Evolutionary conservation across 2,888 invertebrate species (phyloP), one percentile per base, ranked within the genome.

Genomic region (Eristalinus aeneus): DNA sequence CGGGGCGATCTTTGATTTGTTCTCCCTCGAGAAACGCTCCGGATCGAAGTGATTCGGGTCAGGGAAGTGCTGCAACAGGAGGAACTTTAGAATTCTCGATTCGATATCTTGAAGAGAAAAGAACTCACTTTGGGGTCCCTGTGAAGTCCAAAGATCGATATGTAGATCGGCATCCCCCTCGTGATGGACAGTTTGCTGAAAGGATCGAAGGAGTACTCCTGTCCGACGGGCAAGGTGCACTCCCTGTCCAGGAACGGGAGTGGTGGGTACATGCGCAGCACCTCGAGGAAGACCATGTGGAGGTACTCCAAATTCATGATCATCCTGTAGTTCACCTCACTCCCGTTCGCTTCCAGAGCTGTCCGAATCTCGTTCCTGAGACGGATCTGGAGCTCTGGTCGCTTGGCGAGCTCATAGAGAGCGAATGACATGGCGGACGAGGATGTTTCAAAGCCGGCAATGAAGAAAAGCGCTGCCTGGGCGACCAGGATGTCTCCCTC

Each of bases 381-480:
- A 54, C 90, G 91, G 2, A 91, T 90, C 84, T 94, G 94, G 0
- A 93, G 84, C 6, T 92, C 91, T 0, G 91, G 91, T 85, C 93
- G 89, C 56, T 90, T 90, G 1, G 93, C 93, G 58, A 94, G 87
- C 82, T 93, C 92, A 84, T 92, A 92, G 63, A 93, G 89, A 31
- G 92, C 92, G 88, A 93, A 92, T 0, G 93, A 91, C 89, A 93
- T 93, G 0, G 93, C 91, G 3, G 93, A 92, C 2, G 93, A 92
- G 1, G 92, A 91, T 9, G 92, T 90, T 84, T 92, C 92, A 61
- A 91, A 92, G 34, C 92, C 92, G 3, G 92, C 93, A 2, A 92
- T 91, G 68, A 93, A 93, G 73, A 93, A 93, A 10, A 92, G 88
- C 6, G 91, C 92, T 0, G 93, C 92, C 77, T 93, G 93, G 0